Evolutionary conservation across 2,797 vertebrate species (phyloP).

Genomic region (Vespertilio murinus): DNA sequence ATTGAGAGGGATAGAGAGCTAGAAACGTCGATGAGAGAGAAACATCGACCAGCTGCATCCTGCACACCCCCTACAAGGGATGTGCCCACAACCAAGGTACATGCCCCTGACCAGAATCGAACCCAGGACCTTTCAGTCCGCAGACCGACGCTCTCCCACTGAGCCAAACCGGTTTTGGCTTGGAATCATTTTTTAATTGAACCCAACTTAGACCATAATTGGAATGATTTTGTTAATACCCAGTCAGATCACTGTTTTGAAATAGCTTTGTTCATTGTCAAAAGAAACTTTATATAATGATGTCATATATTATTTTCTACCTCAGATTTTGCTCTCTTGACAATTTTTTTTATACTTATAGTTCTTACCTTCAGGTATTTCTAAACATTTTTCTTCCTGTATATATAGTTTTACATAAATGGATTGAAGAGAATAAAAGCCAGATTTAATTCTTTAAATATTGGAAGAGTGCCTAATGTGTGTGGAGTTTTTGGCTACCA

Average conservation of each 20-base stretch:
- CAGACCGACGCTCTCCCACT: too few species aligned
- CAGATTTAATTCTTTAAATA: slow-evolving; percentile 40
- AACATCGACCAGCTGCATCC: too few species aligned
- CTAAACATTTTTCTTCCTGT: background rate
- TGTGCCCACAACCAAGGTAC: too few species aligned
- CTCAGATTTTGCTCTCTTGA: background rate
- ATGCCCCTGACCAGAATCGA: too few species aligned
- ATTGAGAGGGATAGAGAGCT: too few species aligned
- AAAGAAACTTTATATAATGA: background rate
- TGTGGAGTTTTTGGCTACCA: background rate
- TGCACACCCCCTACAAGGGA: too few species aligned
- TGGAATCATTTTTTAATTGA: slow-evolving; percentile 24
- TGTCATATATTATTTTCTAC: background rate
- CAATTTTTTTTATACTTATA: slow-evolving; percentile 3
- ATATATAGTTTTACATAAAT: background rate
- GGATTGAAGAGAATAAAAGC: slow-evolving; percentile 21
- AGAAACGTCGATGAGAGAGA: too few species aligned
- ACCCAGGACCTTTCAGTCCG: too few species aligned
- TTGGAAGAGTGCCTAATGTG: background rate
- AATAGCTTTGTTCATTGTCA: slow-evolving; percentile 41
- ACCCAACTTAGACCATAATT: background rate
- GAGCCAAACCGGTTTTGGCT: too few species aligned
- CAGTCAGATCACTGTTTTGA: slow-evolving; percentile 25
- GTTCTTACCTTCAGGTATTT: background rate
- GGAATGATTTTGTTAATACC: slow-evolving; percentile 38